These are phyloP conservation scores for Carcharodon carcharias DNA, from an alignment of 2,797 vertebrate genomes.

Conservation along the genomic window DNA sequence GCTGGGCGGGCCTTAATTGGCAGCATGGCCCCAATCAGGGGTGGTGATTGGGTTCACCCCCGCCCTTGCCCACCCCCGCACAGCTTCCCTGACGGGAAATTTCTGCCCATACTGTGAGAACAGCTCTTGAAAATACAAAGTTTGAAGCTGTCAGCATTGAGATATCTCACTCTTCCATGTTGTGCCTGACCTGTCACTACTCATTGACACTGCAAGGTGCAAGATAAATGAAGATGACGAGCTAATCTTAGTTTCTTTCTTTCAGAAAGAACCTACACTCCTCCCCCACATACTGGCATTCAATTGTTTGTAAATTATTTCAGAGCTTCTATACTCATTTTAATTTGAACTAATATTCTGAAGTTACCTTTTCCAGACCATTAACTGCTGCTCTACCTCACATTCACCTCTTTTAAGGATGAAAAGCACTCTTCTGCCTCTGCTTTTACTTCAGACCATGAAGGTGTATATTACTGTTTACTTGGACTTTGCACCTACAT, in stretches of 20 bases:
- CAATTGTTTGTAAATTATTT: background rate
- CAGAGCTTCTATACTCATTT: background rate
- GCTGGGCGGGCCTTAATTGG: too few relatives aligned
- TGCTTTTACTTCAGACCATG: too few relatives aligned
- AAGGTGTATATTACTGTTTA: too few relatives aligned
- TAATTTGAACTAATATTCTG: background rate
- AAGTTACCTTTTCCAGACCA: background rate
- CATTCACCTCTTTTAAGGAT: background rate
- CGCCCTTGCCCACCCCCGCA: too few relatives aligned
- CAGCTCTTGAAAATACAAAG: background rate
- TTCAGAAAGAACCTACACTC: background rate
- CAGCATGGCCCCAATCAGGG: too few relatives aligned
- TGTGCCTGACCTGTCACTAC: background rate
- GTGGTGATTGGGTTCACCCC: too few relatives aligned
- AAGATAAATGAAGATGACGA: background rate
- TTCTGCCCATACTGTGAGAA: background rate
- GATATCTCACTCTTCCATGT: background rate
- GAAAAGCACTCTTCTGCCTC: background rate
- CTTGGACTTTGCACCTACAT: too few relatives aligned
- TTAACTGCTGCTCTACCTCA: background rate
- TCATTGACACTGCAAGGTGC: background rate
- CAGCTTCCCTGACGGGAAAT: too few relatives aligned
- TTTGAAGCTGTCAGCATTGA: background rate
- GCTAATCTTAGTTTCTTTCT: background rate
- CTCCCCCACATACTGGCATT: background rate